Percentiles rank a stretch among this genome's conserved stretches.
Evolutionary conservation across 2,797 vertebrate genomes (phyloP).

Genomic region (Acrocephalus scirpaceus): DNA sequence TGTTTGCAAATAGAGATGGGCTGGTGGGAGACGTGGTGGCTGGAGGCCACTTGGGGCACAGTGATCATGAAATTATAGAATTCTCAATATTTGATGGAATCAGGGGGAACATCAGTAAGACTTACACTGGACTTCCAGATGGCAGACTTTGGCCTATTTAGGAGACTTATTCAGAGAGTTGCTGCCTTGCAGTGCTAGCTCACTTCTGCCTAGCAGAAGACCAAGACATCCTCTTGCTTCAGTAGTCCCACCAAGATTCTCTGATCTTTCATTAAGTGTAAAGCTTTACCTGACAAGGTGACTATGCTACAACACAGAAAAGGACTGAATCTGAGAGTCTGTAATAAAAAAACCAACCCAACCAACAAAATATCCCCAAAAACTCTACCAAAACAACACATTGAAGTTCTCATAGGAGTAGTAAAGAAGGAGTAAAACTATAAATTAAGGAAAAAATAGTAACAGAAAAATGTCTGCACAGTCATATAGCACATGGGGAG

Average conservation of each 20-base stretch:
- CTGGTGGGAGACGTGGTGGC: too few relatives aligned
- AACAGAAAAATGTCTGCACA: background rate
- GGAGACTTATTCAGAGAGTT: background rate
- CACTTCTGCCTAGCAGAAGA: background rate
- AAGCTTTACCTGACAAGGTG: background rate
- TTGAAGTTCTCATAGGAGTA: background rate
- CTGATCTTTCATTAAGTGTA: background rate
- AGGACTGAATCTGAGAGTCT: background rate
- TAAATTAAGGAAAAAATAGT: background rate
- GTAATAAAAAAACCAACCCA: background rate
- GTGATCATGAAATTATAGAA: too few relatives aligned
- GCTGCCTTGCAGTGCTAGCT: background rate
- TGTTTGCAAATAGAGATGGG: background rate
- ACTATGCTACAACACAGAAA: background rate
- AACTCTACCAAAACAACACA: background rate
- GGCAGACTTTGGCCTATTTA: background rate
- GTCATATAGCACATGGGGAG: background rate
- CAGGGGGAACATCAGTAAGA: background rate
- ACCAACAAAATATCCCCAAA: background rate
- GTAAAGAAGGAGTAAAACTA: background rate
- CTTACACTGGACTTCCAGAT: background rate
- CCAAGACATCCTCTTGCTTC: background rate
- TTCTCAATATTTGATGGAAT: background rate
- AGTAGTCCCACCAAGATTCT: background rate
- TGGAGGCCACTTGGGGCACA: too few relatives aligned